Evolutionary conservation across 2,797 vertebrate species (phyloP).

Genomic region (Sphaeramia orbicularis): DNA sequence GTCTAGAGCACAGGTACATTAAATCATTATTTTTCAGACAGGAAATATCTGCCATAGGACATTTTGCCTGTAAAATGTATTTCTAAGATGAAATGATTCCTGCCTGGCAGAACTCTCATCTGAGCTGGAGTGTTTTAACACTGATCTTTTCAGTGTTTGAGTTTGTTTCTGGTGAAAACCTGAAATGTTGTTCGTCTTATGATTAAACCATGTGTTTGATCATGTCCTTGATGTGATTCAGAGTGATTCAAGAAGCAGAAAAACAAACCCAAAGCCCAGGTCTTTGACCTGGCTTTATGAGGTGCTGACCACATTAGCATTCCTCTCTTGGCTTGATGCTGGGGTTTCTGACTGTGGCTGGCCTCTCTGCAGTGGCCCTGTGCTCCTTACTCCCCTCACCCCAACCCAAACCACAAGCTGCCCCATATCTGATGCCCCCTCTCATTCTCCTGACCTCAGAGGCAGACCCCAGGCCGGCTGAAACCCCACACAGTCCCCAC

Average conservation of each 20-base stretch:
- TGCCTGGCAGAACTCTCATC: constrained; percentile 66
- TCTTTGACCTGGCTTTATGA: constrained; percentile 66
- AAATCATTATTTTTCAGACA: constrained; percentile 83
- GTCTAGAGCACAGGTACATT: constrained; percentile 75
- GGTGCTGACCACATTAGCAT: constrained; percentile 72
- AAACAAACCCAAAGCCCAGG: constrained; percentile 65
- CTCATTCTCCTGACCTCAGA: constrained; percentile 72
- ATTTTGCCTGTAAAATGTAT: constrained; percentile 80
- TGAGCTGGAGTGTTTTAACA: constrained; percentile 48
- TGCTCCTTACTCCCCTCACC: constrained; percentile 42
- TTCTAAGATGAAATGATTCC: constrained; percentile 81
- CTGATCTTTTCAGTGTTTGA: constrained; percentile 50
- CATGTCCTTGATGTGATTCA: constrained; percentile 57
- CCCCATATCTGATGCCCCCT: constrained; percentile 71
- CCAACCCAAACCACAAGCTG: constrained; percentile 71
- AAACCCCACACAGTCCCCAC: constrained; percentile 76
- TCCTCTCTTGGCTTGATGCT: constrained; percentile 68
- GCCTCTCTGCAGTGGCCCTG: constrained; percentile 68
- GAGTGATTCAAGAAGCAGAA: constrained; percentile 61
- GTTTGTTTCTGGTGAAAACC: constrained; percentile 45
- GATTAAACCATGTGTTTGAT: constrained; percentile 62
- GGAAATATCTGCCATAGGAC: constrained; percentile 80
- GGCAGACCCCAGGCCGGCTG: constrained; percentile 63
- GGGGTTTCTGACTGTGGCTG: constrained; percentile 57
- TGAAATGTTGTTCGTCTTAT: constrained; percentile 42